These are phyloP conservation scores for Cephus rjabovi DNA, from an alignment of 2,888 invertebrate species.

Conservation along the genomic window DNA sequence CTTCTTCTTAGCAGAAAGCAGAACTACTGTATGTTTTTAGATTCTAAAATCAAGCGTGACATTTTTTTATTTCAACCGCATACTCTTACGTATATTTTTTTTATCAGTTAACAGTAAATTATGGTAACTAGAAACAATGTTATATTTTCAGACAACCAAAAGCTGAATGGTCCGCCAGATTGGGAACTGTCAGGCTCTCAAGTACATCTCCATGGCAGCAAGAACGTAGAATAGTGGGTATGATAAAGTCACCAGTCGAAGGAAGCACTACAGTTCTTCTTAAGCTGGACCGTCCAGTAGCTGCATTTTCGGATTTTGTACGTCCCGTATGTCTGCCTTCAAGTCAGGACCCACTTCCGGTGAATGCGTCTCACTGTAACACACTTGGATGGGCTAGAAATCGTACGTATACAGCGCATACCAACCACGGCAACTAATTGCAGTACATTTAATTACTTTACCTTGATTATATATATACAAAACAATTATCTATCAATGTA, in stretches of 20 bases:
- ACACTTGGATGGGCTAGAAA: slow-evolving; percentile 89
- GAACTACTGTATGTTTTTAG: neutral
- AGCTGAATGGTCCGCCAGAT: slow-evolving; percentile 86
- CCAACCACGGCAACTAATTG: neutral
- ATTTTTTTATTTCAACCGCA: neutral
- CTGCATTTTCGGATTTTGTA: slow-evolving; percentile 82
- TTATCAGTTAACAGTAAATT: neutral
- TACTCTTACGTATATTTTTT: neutral
- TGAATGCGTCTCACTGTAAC: slow-evolving; percentile 75
- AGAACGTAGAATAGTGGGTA: slow-evolving; percentile 83
- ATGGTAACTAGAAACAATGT: neutral
- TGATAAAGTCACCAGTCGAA: slow-evolving; percentile 90
- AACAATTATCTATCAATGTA: neutral
- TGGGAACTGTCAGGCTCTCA: slow-evolving; percentile 81
- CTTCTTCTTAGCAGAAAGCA: neutral
- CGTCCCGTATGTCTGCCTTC: slow-evolving; percentile 85
- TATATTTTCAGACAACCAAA: slow-evolving; percentile 76
- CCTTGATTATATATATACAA: neutral
- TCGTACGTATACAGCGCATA: slow-evolving; percentile 64
- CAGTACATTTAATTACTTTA: neutral
- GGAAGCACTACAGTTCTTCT: slow-evolving; percentile 87
- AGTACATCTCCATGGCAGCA: slow-evolving; percentile 90
- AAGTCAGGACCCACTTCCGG: slow-evolving; percentile 65
- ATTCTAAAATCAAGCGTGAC: neutral
- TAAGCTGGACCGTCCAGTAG: slow-evolving; percentile 80